Evolutionary conservation across 2,113 vertebrate species (phyloP).

Genomic region (Anoplopoma fimbria): DNA sequence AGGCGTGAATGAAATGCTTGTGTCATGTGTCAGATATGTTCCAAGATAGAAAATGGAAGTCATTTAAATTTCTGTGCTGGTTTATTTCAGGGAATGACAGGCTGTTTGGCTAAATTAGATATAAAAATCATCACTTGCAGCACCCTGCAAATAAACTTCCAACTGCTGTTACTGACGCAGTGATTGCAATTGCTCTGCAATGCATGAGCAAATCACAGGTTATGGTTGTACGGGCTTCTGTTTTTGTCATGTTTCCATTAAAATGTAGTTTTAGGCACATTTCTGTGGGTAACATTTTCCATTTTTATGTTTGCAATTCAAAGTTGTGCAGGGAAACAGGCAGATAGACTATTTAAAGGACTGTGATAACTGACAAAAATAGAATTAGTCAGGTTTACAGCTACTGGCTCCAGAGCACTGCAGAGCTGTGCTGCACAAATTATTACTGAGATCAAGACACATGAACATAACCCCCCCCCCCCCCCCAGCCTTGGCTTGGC

Average conservation of each 20-base stretch:
- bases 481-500: constrained; percentile 37
- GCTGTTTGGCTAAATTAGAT: constrained; percentile 13
- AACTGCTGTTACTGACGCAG: not conserved
- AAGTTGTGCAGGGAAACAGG: not conserved
- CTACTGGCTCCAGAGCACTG: constrained; percentile 20
- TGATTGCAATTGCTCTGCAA: not conserved
- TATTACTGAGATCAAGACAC: constrained; percentile 53
- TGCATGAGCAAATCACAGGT: not conserved
- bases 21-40: constrained; percentile 72
- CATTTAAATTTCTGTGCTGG: constrained; percentile 47
- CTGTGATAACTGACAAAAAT: not conserved
- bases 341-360: not conserved
- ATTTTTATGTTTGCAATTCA: not conserved
- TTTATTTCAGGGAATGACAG: constrained; percentile 42
- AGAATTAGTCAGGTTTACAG: constrained; percentile 14
- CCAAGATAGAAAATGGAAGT: constrained; percentile 63
- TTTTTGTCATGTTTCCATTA: not conserved
- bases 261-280: not conserved
- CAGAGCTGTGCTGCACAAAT: constrained; percentile 35
- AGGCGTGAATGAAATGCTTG: constrained; percentile 67
- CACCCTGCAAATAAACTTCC: not conserved
- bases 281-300: not conserved
- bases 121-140: constrained; percentile 7
- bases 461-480: constrained; percentile 40
- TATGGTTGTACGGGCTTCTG: not conserved